These are phyloP conservation scores for Sprattus sprattus DNA, from an alignment of 2,113 vertebrate species.

Conservation along the genomic window DNA sequence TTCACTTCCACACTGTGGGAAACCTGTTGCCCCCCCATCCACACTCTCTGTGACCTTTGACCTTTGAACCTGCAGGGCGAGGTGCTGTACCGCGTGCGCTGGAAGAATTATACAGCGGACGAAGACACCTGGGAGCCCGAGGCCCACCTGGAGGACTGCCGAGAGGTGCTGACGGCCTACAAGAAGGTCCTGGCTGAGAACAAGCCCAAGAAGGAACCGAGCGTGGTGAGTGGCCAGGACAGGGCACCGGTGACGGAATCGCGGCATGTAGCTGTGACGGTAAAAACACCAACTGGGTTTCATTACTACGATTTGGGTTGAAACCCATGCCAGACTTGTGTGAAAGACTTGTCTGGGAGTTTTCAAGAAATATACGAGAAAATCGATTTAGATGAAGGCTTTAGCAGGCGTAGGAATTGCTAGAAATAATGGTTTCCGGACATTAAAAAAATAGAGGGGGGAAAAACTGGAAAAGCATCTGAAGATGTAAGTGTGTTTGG, in stretches of 20 bases:
- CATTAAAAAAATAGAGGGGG: background rate
- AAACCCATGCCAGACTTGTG: background rate
- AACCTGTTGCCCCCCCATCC: background rate
- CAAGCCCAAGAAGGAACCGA: constrained; percentile 80
- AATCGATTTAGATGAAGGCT: background rate
- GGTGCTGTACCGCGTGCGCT: constrained; percentile 89
- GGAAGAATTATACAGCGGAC: constrained; percentile 94
- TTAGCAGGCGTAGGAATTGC: background rate
- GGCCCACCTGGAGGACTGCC: constrained; percentile 89
- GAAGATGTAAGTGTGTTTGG: background rate
- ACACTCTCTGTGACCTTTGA: background rate
- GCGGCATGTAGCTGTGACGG: background rate
- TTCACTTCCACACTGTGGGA: no score
- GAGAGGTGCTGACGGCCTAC: constrained; percentile 90
- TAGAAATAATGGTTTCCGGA: background rate
- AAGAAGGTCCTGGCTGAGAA: constrained; percentile 77
- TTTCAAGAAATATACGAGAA: background rate
- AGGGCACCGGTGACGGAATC: no score
- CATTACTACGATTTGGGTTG: background rate
- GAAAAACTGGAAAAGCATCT: no score
- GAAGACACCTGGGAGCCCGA: constrained; percentile 98
- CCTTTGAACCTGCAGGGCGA: constrained; percentile 72
- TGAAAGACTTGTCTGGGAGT: background rate
- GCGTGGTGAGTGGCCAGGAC: constrained; percentile 60
- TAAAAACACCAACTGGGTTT: no score